These are phyloP conservation scores for Theristicus caerulescens DNA, from an alignment of 2,113 vertebrate genomes.

Conservation along the genomic window DNA sequence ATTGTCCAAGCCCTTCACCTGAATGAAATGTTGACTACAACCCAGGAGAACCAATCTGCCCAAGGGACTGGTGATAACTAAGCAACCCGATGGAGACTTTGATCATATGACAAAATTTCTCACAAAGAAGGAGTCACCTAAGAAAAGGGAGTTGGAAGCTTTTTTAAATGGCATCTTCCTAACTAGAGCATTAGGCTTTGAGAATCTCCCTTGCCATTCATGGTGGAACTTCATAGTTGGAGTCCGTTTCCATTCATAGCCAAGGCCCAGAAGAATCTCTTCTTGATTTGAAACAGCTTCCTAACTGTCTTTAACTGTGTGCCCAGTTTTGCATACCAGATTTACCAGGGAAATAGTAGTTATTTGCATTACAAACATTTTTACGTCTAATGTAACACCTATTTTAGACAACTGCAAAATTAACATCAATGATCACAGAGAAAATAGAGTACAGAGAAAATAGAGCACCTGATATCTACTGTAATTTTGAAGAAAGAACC, in stretches of 20 bases:
- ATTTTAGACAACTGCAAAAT: not conserved
- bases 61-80: not conserved
- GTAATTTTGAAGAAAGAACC: not conserved
- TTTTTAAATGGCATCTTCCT: not conserved
- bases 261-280: not conserved
- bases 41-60: not conserved
- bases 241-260: not conserved
- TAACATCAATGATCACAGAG: not conserved
- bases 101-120: not conserved
- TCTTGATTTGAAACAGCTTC: not conserved
- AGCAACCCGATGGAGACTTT: not conserved
- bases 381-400: not conserved
- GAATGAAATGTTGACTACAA: not conserved
- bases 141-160: not conserved
- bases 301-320: not conserved
- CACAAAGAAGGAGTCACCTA: not conserved
- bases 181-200: not conserved
- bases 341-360: not conserved
- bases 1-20: not conserved
- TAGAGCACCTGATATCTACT: not conserved
- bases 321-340: not conserved
- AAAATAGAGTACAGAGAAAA: not conserved
- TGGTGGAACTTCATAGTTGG: not conserved
- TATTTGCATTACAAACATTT: not conserved
- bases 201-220: not conserved